Conservation (phyloP, 2,888 invertebrate genomes). For the Heliconius erato region DNA sequence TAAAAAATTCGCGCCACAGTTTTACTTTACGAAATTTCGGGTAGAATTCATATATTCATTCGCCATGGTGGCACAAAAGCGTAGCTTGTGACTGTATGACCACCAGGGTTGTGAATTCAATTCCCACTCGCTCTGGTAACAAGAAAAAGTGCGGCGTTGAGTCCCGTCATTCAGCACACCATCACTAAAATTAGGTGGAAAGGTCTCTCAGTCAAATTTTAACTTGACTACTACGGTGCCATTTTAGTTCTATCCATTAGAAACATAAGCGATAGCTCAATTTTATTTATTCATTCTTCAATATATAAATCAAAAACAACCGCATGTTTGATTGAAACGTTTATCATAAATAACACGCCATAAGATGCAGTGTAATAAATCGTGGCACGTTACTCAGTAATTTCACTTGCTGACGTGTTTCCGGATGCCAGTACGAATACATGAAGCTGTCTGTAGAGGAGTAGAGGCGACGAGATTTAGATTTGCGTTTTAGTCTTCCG, state of each 20-base stretch:
- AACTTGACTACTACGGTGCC: neutral
- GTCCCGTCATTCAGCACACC: no score
- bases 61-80: no score
- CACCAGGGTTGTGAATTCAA: no score
- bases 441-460: neutral
- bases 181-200: no score
- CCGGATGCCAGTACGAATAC: neutral
- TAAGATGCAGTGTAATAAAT: neutral
- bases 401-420: constrained; percentile 19
- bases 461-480: neutral
- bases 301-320: no score
- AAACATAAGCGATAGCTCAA: neutral
- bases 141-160: no score
- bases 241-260: neutral
- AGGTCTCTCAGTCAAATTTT: no score
- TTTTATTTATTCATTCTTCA: neutral
- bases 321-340: neutral
- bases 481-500: neutral
- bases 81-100: no score
- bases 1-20: no score
- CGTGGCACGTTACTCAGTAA: neutral
- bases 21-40: no score
- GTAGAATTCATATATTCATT: no score
- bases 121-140: no score
- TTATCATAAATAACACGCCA: constrained; percentile 11